phyloP scores from a whole-genome alignment of 2,797 vertebrate genomes.

The Thunnus albacares region DNA sequence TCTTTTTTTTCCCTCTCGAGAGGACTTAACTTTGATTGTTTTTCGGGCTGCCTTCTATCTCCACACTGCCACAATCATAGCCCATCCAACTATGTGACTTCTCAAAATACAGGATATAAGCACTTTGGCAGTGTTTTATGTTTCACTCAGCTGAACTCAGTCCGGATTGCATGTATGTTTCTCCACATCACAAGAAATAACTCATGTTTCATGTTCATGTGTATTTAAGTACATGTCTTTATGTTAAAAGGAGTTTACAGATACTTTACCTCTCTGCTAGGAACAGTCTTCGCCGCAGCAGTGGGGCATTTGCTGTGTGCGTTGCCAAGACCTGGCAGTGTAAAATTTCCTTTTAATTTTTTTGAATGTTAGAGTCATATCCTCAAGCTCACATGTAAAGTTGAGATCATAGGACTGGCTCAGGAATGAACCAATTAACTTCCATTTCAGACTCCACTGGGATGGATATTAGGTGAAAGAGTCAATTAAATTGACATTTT shows the following conservation, averaged over 20 bases:
- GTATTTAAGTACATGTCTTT: neutral
- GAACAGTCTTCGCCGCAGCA: conserved; percentile 17
- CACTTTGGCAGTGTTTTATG: conserved; percentile 47
- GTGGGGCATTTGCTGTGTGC: conserved; percentile 12
- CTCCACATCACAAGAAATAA: neutral
- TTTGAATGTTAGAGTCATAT: conserved; percentile 43
- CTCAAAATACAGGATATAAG: conserved; percentile 56
- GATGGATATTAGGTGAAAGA: conserved; percentile 54
- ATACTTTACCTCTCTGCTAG: conserved; percentile 7
- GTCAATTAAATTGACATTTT: conserved; percentile 57
- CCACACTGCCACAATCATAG: conserved; percentile 28
- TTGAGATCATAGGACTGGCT: conserved; percentile 42
- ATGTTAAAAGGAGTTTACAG: conserved; percentile 12
- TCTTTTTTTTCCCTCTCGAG: conserved; percentile 44
- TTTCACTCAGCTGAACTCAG: conserved; percentile 39
- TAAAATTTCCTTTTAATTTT: conserved; percentile 28
- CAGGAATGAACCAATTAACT: conserved; percentile 54
- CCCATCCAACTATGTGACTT: conserved; percentile 55
- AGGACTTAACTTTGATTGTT: conserved; percentile 71
- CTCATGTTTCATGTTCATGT: neutral
- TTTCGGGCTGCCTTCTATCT: conserved; percentile 53
- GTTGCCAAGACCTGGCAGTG: conserved; percentile 52
- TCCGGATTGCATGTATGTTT: conserved; percentile 9
- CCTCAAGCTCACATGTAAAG: conserved; percentile 38
- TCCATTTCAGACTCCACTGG: conserved; percentile 33